These are phyloP conservation scores for Holothuria glaberrima DNA, from an alignment of 35 echinoderm and acorn worm genomes.

Conservation along the genomic window DNA sequence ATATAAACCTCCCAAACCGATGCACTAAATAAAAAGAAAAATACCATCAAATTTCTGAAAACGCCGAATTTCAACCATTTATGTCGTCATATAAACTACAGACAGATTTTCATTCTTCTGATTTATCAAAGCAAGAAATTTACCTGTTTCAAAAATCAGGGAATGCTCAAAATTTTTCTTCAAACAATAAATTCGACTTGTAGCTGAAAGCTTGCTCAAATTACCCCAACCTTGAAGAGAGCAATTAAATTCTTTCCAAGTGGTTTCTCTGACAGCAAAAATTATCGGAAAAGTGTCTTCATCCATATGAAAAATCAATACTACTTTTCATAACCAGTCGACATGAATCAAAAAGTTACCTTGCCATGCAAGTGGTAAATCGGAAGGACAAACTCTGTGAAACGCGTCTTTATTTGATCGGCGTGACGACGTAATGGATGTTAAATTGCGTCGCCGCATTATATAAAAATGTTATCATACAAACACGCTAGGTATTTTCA, in stretches of 20 bases:
- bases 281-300: slow-evolving; percentile 37
- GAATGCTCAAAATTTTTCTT: too few relatives aligned
- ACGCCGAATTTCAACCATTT: too few relatives aligned
- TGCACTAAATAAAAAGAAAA: too few relatives aligned
- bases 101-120: too few relatives aligned
- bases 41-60: too few relatives aligned
- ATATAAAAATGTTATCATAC: neutral
- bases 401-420: neutral
- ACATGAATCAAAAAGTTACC: too few relatives aligned
- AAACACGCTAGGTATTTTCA: neutral
- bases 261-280: slow-evolving; percentile 17
- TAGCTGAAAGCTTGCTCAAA: too few relatives aligned
- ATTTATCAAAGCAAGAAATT: too few relatives aligned
- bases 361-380: neutral
- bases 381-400: neutral
- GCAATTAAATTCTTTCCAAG: slow-evolving; percentile 18
- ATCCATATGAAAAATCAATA: slow-evolving; percentile 26
- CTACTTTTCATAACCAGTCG: neutral
- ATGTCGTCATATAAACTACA: too few relatives aligned
- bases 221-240: slow-evolving; percentile 1
- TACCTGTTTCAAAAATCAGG: too few relatives aligned
- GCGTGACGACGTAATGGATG: neutral
- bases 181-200: too few relatives aligned
- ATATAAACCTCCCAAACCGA: too few relatives aligned
- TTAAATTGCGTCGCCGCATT: neutral